Evolutionary conservation across 2,113 vertebrate species (phyloP).

Genomic region (Gymnobelideus leadbeateri): DNA sequence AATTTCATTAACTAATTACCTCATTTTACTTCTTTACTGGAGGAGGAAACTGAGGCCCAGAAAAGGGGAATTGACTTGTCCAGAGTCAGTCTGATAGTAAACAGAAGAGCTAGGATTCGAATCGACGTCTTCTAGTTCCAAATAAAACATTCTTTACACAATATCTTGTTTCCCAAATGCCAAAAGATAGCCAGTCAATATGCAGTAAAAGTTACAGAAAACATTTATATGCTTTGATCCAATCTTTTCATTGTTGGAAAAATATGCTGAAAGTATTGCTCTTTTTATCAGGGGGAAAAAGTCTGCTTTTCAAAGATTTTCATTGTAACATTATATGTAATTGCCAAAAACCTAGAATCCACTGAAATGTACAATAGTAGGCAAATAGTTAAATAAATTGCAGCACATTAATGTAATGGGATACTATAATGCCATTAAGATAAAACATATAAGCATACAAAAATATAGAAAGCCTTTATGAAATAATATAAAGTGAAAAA

Average conservation of each 20-base stretch:
- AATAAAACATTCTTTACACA: background rate
- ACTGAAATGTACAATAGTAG: background rate
- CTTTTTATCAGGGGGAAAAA: background rate
- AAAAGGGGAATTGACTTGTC: background rate
- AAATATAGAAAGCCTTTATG: background rate
- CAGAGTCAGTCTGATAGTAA: background rate
- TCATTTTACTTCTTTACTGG: background rate
- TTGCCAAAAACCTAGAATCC: background rate
- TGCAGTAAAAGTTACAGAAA: background rate
- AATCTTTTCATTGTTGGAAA: background rate
- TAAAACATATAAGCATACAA: background rate
- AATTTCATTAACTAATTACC: background rate
- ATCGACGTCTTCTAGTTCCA: background rate
- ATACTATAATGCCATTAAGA: background rate
- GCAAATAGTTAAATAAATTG: background rate
- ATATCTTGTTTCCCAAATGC: background rate
- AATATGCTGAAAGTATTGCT: background rate
- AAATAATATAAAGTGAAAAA: background rate
- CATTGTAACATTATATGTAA: background rate
- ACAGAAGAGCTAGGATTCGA: background rate
- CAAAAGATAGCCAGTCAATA: background rate
- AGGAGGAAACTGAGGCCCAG: background rate
- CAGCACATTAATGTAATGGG: background rate
- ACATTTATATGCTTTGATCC: background rate
- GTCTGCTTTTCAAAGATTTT: background rate